Evolutionary conservation across 1,140 invertebrate species (phyloP).

Genomic region (Penaeus vannamei): DNA sequence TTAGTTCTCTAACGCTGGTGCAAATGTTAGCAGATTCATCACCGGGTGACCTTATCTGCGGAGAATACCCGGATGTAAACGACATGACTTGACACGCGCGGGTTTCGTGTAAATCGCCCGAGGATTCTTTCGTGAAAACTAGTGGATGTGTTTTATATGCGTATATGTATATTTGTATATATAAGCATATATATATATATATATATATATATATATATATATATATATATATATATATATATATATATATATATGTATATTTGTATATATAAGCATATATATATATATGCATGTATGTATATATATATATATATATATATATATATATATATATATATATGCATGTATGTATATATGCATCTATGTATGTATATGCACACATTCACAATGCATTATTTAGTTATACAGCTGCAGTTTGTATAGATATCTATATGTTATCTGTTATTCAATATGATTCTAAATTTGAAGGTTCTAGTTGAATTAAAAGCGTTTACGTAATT

Average conservation of each 20-base stretch:
- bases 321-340: background rate
- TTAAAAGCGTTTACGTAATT: too few relatives aligned
- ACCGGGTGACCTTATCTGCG: too few relatives aligned
- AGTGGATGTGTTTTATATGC: background rate
- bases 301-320: constrained; percentile 19
- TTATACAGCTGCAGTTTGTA: background rate
- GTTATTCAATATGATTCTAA: too few relatives aligned
- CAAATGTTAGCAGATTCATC: too few relatives aligned
- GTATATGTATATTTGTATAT: constrained; percentile 2
- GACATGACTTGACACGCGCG: too few relatives aligned
- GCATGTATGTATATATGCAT: background rate
- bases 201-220: constrained; percentile 33
- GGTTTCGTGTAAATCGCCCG: too few relatives aligned
- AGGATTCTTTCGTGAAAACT: too few relatives aligned
- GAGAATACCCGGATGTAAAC: too few relatives aligned
- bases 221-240: constrained; percentile 36
- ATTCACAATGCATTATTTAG: background rate
- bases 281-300: background rate
- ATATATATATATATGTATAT: constrained; percentile 41
- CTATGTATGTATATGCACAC: constrained; percentile 9
- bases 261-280: constrained; percentile 25
- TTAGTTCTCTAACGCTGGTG: too few relatives aligned
- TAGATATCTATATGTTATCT: background rate
- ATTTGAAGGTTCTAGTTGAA: too few relatives aligned
- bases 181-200: constrained; percentile 32